phyloP scores from a whole-genome alignment of 2,888 invertebrate genomes.

The Dicranocentrus wangi region DNA sequence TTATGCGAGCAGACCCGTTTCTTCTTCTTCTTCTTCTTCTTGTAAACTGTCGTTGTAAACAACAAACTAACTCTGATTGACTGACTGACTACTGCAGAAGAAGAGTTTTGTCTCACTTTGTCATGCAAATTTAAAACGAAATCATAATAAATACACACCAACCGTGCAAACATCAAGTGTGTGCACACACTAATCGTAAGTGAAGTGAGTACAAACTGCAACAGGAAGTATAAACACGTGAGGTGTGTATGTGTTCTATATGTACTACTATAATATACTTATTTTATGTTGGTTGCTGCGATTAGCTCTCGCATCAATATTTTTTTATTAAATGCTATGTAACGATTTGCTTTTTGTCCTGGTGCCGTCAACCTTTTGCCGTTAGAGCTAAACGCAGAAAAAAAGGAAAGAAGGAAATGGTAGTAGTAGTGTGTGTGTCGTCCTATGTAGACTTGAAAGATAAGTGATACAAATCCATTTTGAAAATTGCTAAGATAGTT shows the following conservation, averaged over 20 bases:
- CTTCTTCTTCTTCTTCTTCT: neutral
- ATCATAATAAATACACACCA: neutral
- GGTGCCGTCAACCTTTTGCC: slow-evolving; percentile 16
- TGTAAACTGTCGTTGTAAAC: too few species aligned
- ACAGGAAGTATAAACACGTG: slow-evolving; percentile 44
- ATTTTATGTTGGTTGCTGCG: neutral
- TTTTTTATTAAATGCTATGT: slow-evolving; percentile 2
- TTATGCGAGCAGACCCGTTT: too few species aligned
- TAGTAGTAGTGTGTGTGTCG: too few species aligned
- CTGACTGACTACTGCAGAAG: neutral
- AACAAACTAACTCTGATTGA: too few species aligned
- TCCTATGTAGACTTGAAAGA: too few species aligned
- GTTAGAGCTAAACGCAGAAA: neutral
- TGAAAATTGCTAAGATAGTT: too few species aligned
- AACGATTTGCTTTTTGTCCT: slow-evolving; percentile 1
- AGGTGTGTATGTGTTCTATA: too few species aligned
- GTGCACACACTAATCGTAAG: neutral
- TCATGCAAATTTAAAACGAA: slow-evolving; percentile 27
- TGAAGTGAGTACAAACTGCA: too few species aligned
- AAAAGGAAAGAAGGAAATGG: neutral
- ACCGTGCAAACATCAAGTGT: neutral
- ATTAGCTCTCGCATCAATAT: slow-evolving; percentile 11
- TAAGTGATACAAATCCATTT: too few species aligned
- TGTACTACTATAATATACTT: neutral
- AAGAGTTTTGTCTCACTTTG: slow-evolving; percentile 44